phyloP scores from a whole-genome alignment of 2,797 vertebrate species.

The Synanceia verrucosa region DNA sequence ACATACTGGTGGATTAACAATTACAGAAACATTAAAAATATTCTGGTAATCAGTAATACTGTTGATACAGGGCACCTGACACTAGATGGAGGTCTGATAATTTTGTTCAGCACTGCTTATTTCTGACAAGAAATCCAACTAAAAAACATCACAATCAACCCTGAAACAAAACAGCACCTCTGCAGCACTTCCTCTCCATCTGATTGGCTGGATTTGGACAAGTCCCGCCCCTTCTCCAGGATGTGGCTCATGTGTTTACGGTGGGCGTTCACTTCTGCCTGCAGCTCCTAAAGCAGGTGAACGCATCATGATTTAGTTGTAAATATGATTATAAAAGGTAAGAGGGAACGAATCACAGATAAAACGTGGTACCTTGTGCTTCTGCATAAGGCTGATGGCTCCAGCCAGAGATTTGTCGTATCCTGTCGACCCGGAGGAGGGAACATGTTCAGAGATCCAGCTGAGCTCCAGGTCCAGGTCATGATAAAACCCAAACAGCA shows the following conservation, averaged over 20 bases:
- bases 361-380: slow-evolving; percentile 89
- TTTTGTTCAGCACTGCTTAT: too few species aligned
- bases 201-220: slow-evolving; percentile 75
- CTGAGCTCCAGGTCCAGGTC: slow-evolving; percentile 85
- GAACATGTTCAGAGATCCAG: slow-evolving; percentile 87
- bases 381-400: slow-evolving; percentile 82
- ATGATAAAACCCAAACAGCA: slow-evolving; percentile 85
- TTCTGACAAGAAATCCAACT: background rate
- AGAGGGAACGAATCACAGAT: too few species aligned
- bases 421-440: slow-evolving; percentile 72
- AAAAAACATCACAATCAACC: background rate
- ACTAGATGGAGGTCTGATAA: too few species aligned
- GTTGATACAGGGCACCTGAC: too few species aligned
- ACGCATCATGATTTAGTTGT: background rate
- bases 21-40: too few species aligned
- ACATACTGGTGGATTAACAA: too few species aligned
- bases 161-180: slow-evolving; percentile 50
- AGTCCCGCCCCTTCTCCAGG: slow-evolving; percentile 80
- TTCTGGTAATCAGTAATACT: too few species aligned
- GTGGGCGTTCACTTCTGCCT: slow-evolving; percentile 85
- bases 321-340: background rate
- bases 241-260: slow-evolving; percentile 80
- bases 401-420: slow-evolving; percentile 79
- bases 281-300: slow-evolving; percentile 79
- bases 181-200: slow-evolving; percentile 75